Evolutionary conservation across 2,797 vertebrate species (phyloP).

Genomic region (Orestias chungarensis): DNA sequence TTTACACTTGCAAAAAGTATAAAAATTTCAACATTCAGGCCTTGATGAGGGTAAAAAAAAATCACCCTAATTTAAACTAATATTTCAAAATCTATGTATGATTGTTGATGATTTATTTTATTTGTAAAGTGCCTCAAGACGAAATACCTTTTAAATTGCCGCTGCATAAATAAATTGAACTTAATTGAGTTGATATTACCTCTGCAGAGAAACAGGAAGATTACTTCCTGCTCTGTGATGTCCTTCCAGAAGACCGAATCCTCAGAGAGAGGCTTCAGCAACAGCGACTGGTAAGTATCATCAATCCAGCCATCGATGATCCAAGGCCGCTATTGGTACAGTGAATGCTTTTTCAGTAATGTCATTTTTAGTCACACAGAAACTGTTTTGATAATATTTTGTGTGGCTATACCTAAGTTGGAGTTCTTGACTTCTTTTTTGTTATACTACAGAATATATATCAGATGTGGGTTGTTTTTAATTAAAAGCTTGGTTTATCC

Average conservation of each 20-base stretch:
- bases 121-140: no score
- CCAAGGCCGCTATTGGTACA: not conserved
- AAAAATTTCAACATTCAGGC: not conserved
- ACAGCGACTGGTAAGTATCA: slow-evolving; percentile 86
- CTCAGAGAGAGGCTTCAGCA: slow-evolving; percentile 94
- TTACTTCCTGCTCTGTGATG: slow-evolving; percentile 94
- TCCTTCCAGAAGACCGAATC: slow-evolving; percentile 90
- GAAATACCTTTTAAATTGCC: no score
- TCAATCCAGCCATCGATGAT: no score
- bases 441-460: not conserved
- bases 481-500: no score
- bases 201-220: slow-evolving; percentile 89
- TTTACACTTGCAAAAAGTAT: no score
- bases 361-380: no score
- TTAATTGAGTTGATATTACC: no score
- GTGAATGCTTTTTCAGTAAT: not conserved
- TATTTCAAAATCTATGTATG: no score
- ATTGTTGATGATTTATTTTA: no score
- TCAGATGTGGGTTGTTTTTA: not conserved
- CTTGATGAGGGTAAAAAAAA: not conserved
- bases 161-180: no score
- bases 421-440: no score
- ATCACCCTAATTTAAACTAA: no score
- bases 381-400: not conserved
- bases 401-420: not conserved